Conservation (phyloP, 2,888 invertebrate species). For the Gryllus longicercus region DNA sequence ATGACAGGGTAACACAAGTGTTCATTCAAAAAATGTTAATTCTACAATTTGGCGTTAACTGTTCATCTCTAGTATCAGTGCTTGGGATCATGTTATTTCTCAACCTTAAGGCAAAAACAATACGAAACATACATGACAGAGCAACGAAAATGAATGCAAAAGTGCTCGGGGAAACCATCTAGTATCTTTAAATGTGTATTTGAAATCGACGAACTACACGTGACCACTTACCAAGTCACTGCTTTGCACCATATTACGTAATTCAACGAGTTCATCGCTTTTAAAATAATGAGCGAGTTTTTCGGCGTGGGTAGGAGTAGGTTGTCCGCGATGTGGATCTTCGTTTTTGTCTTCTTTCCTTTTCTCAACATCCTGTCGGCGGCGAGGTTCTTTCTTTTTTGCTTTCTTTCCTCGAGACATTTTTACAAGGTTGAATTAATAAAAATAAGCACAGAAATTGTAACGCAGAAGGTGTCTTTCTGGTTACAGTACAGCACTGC, state of each 20-base stretch:
- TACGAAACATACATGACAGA: no score
- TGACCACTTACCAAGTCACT: conserved; percentile 44
- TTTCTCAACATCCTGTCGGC: conserved; percentile 28
- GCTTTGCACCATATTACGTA: conserved; percentile 42
- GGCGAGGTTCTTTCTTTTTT: conserved; percentile 29
- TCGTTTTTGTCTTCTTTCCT: conserved; percentile 26
- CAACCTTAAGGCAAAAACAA: no score
- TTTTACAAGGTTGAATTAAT: conserved; percentile 6
- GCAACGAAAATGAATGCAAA: no score
- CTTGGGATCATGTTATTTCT: no score
- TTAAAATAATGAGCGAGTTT: conserved; percentile 41
- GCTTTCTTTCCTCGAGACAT: conserved; percentile 34
- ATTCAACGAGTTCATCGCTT: conserved; percentile 42
- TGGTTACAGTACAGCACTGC: conserved; percentile 2
- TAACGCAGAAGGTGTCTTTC: conserved; percentile 17
- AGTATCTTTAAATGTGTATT: neutral
- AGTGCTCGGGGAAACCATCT: no score
- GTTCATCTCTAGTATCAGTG: no score
- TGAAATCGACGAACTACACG: conserved; percentile 40
- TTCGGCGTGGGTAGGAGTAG: conserved; percentile 24
- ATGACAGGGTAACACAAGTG: no score
- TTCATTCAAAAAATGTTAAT: no score
- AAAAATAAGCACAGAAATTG: conserved; percentile 20
- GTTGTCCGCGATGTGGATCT: neutral
- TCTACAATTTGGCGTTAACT: no score